These are phyloP conservation scores for Metopolophium dirhodum DNA, from an alignment of 1,140 invertebrate species.

Conservation along the genomic window DNA sequence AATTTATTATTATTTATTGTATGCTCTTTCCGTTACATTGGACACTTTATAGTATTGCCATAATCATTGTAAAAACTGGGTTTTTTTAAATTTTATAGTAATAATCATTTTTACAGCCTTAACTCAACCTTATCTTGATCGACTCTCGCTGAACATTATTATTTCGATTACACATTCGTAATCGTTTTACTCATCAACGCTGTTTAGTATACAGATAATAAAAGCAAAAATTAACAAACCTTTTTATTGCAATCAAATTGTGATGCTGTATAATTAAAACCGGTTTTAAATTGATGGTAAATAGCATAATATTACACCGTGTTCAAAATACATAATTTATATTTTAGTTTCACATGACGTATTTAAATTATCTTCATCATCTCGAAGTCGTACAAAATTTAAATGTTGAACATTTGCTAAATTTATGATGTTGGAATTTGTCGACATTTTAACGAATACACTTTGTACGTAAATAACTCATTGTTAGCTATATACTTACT, in stretches of 20 bases:
- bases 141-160: slow-evolving; percentile 3
- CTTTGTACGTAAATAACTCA: neutral
- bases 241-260: slow-evolving; percentile 3
- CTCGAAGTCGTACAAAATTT: neutral
- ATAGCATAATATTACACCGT: slow-evolving; percentile 1
- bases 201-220: neutral
- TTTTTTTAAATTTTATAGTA: neutral
- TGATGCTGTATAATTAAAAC: neutral
- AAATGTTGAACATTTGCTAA: neutral
- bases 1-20: neutral
- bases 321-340: slow-evolving; percentile 18
- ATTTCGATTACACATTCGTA: neutral
- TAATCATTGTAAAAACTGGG: neutral
- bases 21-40: neutral
- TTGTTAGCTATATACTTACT: no score
- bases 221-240: neutral
- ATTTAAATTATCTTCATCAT: slow-evolving; percentile 4
- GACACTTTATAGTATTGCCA: neutral
- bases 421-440: slow-evolving; percentile 12
- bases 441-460: neutral
- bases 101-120: neutral
- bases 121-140: neutral
- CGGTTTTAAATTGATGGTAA: slow-evolving; percentile 16
- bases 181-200: neutral
- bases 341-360: neutral